phyloP scores from a whole-genome alignment of 1,140 invertebrate genomes.

The Vollenhovia emeryi region DNA sequence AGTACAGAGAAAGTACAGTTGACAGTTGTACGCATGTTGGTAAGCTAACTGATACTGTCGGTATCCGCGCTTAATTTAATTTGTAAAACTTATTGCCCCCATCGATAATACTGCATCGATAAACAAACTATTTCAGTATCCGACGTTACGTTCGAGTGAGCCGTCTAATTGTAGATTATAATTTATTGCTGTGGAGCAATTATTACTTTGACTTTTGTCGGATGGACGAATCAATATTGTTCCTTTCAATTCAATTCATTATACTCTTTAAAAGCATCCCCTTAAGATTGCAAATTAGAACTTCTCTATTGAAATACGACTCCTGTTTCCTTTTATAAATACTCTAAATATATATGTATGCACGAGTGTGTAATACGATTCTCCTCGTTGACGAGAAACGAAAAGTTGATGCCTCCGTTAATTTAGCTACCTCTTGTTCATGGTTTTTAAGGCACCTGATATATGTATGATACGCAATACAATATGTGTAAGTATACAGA shows the following conservation, averaged over 20 bases:
- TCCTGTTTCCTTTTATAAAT: constrained; percentile 33
- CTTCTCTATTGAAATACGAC: constrained; percentile 38
- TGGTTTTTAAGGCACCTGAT: constrained; percentile 75
- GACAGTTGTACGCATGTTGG: background rate
- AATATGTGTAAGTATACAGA: constrained; percentile 50
- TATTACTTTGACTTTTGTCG: constrained; percentile 73
- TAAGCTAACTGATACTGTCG: background rate
- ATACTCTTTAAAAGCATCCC: constrained; percentile 23
- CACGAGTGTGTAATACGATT: constrained; percentile 54
- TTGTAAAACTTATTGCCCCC: constrained; percentile 44
- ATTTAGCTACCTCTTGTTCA: constrained; percentile 71
- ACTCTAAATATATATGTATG: constrained; percentile 52
- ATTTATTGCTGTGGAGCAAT: constrained; percentile 74
- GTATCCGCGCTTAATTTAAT: constrained; percentile 31
- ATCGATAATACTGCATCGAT: constrained; percentile 54
- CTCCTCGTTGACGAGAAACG: constrained; percentile 62
- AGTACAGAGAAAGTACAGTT: constrained; percentile 15
- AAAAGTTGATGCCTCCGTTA: constrained; percentile 63
- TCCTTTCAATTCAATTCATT: constrained; percentile 72
- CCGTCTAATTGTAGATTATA: constrained; percentile 75
- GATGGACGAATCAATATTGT: constrained; percentile 81
- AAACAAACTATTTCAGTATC: constrained; percentile 68
- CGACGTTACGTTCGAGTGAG: constrained; percentile 61
- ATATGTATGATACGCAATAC: constrained; percentile 60
- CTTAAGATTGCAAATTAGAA: constrained; percentile 56